Evolutionary conservation across 2,888 invertebrate genomes (phyloP).

Genomic region (Watsonalla cultraria): DNA sequence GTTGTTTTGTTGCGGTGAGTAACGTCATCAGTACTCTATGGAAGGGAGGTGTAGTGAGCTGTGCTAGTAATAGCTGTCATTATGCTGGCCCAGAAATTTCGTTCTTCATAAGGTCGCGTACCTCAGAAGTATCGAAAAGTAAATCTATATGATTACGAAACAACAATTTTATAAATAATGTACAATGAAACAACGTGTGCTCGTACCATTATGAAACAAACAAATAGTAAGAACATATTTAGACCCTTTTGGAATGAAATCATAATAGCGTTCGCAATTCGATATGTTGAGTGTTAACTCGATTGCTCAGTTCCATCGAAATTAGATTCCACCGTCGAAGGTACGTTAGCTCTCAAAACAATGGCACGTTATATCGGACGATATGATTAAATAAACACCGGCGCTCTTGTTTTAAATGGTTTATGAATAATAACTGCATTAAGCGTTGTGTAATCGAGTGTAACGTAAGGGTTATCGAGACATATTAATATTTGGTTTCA

Average conservation of each 20-base stretch:
- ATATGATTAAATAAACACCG: conserved; percentile 31
- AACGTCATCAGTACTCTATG: too few species aligned
- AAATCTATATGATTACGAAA: too few species aligned
- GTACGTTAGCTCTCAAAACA: conserved; percentile 35
- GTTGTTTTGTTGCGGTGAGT: too few species aligned
- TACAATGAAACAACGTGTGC: background rate
- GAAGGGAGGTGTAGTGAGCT: too few species aligned
- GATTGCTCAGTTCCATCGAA: conserved; percentile 23
- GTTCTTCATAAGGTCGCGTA: too few species aligned
- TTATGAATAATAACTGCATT: background rate
- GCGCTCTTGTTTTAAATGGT: conserved; percentile 9
- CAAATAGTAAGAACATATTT: background rate
- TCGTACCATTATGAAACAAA: background rate
- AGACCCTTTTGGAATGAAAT: conserved; percentile 14
- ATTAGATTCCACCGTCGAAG: conserved; percentile 35
- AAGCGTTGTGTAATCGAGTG: background rate
- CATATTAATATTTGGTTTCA: too few species aligned
- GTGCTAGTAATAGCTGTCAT: too few species aligned
- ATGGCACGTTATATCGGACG: conserved; percentile 20
- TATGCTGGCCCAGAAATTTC: too few species aligned
- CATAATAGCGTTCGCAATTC: conserved; percentile 18
- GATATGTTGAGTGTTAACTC: conserved; percentile 20
- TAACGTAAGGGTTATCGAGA: background rate
- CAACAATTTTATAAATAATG: too few species aligned
- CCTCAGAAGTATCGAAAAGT: too few species aligned